phyloP scores from a whole-genome alignment of 1,140 invertebrate genomes.

The Reticulitermes speratus region DNA sequence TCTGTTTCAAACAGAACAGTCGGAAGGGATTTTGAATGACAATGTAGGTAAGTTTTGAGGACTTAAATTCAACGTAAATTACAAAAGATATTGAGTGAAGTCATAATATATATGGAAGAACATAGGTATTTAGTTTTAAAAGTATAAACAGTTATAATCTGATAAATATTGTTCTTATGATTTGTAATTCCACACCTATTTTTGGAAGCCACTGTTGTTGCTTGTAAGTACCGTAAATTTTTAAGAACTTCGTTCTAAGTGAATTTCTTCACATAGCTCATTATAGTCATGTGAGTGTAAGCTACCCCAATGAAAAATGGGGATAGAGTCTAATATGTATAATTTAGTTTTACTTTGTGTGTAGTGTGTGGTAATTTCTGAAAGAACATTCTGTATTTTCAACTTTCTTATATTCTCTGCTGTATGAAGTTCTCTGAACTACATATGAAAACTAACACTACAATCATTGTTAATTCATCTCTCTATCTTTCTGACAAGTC shows the following conservation, averaged over 20 bases:
- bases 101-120: background rate
- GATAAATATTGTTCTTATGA: background rate
- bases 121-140: background rate
- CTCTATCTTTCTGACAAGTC: slow-evolving; percentile 39
- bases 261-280: background rate
- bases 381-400: background rate
- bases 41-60: slow-evolving; percentile 32
- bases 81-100: background rate
- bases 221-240: background rate
- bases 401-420: background rate
- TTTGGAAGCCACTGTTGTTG: background rate
- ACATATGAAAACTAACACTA: slow-evolving; percentile 8
- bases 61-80: slow-evolving; percentile 18
- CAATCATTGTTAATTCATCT: slow-evolving; percentile 36
- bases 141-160: background rate
- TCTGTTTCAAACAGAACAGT: slow-evolving; percentile 33
- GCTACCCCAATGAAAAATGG: background rate
- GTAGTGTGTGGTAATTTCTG: background rate
- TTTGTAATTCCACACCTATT: slow-evolving; percentile 15
- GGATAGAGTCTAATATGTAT: background rate
- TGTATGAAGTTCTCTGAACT: background rate
- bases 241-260: background rate
- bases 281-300: background rate
- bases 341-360: background rate
- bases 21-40: slow-evolving; percentile 32